Percentiles rank a stretch among this genome's conserved stretches.
Evolutionary conservation across 2,113 vertebrate species (phyloP).

Genomic region (Alces alces): DNA sequence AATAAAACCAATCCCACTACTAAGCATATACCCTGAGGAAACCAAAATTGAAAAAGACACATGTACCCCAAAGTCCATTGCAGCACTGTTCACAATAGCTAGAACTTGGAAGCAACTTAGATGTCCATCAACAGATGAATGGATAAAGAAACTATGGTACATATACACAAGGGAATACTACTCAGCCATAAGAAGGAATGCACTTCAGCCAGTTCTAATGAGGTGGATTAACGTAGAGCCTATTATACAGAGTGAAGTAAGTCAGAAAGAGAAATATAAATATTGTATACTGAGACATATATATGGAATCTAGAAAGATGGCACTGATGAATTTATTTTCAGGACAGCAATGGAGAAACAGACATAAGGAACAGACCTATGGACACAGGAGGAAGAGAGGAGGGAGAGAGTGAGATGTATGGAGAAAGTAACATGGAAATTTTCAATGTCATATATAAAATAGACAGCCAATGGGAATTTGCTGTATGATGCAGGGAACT

Average conservation of each 20-base stretch:
- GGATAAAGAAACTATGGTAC: background rate
- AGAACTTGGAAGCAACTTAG: background rate
- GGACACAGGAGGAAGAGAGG: accelerated
- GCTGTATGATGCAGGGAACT: background rate
- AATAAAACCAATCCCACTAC: background rate
- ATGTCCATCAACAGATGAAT: background rate
- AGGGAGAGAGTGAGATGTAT: background rate
- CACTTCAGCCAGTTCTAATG: background rate
- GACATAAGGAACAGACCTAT: background rate
- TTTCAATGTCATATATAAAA: background rate
- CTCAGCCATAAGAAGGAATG: background rate
- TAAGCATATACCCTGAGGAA: background rate
- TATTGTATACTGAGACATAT: background rate
- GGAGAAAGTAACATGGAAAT: background rate
- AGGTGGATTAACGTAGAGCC: background rate
- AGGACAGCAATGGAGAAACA: background rate
- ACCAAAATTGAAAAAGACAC: background rate
- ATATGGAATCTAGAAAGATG: background rate
- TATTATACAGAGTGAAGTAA: background rate
- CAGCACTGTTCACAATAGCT: background rate
- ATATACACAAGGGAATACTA: background rate
- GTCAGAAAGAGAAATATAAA: background rate
- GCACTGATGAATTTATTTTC: background rate
- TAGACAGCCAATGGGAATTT: background rate
- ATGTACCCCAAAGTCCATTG: background rate